Evolutionary conservation across 2,888 invertebrate genomes (phyloP).

Genomic region (Drosophila koepferae): DNA sequence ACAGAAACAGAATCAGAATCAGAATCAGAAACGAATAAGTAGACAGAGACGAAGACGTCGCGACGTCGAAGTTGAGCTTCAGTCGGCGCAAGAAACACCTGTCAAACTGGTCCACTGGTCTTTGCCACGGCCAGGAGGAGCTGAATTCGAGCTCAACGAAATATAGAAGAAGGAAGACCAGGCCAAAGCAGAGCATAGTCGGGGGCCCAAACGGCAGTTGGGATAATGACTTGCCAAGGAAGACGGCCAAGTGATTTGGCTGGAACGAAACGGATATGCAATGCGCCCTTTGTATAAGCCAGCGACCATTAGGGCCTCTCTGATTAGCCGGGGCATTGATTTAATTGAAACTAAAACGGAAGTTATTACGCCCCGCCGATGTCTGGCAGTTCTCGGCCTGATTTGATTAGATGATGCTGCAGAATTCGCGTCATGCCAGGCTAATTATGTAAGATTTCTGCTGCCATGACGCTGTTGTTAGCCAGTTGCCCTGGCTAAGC

Average conservation of each 20-base stretch:
- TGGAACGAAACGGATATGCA: constrained; percentile 78
- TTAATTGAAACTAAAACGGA: constrained; percentile 78
- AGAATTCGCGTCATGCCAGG: constrained; percentile 40
- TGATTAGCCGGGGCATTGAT: constrained; percentile 73
- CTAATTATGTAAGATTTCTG: constrained; percentile 46
- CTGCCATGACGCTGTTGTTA: constrained; percentile 40
- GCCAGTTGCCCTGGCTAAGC: constrained; percentile 44
- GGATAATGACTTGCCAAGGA: constrained; percentile 77
- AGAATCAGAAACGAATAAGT: constrained; percentile 52
- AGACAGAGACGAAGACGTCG: constrained; percentile 18
- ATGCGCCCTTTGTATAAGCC: constrained; percentile 41
- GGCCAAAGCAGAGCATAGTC: background rate
- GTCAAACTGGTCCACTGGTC: constrained; percentile 83
- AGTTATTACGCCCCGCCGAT: constrained; percentile 69
- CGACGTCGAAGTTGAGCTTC: constrained; percentile 63
- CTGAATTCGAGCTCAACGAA: constrained; percentile 4
- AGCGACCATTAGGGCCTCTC: constrained; percentile 36
- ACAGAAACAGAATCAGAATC: constrained; percentile 59
- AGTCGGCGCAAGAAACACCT: constrained; percentile 83
- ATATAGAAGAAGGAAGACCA: background rate
- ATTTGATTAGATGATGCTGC: constrained; percentile 78
- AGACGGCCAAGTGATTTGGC: constrained; percentile 60
- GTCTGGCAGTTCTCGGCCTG: constrained; percentile 19
- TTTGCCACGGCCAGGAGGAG: constrained; percentile 37
- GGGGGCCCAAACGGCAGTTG: constrained; percentile 31